A percentile compares a stretch with the other conserved stretches of the same genome.
Evolutionary conservation across 2,113 vertebrate genomes (phyloP).

Genomic region (Fulmarus glacialis): DNA sequence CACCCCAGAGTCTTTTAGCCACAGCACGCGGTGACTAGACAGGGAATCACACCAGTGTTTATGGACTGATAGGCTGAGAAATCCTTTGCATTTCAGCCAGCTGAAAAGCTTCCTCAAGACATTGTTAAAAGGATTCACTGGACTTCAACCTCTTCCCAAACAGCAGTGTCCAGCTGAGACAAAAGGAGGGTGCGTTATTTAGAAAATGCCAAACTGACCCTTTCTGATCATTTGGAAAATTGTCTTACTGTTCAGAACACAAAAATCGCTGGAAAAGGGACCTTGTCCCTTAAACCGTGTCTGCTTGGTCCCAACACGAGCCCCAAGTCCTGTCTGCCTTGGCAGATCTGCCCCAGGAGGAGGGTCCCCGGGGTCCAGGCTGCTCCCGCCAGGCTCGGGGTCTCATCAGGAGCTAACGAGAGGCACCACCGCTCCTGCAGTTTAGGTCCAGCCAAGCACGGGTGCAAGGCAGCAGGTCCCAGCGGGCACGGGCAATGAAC

Average conservation of each 20-base stretch:
- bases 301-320: neutral
- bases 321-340: accelerated
- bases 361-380: accelerated
- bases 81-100: neutral
- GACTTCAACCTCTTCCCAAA: neutral
- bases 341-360: neutral
- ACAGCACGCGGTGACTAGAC: neutral
- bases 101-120: neutral
- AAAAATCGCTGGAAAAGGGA: neutral
- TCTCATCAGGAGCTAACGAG: accelerated
- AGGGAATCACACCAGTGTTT: neutral
- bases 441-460: neutral
- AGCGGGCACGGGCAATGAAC: accelerated
- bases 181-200: neutral
- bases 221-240: neutral
- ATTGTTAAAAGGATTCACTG: neutral
- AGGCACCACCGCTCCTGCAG: neutral
- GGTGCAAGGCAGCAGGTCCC: neutral
- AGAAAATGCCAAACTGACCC: neutral
- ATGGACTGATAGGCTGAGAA: neutral
- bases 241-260: neutral
- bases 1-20: neutral
- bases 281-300: neutral
- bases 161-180: neutral
- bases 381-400: neutral